Base-by-base conservation (phyloP, 37 sponge, comb jelly and placozoan genomes). In the Crambe crambe region DNA sequence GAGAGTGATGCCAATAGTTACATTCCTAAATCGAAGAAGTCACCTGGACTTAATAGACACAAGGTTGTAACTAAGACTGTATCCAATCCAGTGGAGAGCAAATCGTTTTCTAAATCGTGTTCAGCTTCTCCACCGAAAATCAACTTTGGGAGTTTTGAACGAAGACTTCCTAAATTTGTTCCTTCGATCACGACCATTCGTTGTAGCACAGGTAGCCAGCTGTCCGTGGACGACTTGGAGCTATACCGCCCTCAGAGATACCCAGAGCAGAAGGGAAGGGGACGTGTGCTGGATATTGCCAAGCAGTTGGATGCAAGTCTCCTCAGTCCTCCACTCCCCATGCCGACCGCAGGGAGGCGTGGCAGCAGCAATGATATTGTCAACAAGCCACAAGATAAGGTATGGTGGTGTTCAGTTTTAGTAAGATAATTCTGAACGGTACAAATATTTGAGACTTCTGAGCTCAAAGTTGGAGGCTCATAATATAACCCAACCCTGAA, bases 241-340 rank as follows among this genome's bases (percentile, higher is more conserved):
- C 42, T 70, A 20, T 70, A 8, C 42, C 5, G 35, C 5, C 42
- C 23, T 25, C 70, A 70, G 23, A 70, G 70, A 40, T 40, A 27
- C 15, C 25, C 30, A 23, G 63, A 61, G 63, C 5, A 5, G 15
- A 23, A 61, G 5, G n/a, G n/a, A n/a, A n/a, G 27, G 17, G 67
- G 67, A 26, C 37, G 37, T 25, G 70, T 70, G 42, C 25, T 22
- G n/a, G 70, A 70, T 42, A 5, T 70, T 25, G 70, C 70, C 70
- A 70, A 70, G 70, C 20, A 70, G 42, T 20, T 70, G 15, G 70
- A 40, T n/a, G 17, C 42, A 2, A 34, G 25, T 2, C 10, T 65
- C 32, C 66, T 31, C 10, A 65, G 3, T 31, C 2, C 3, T 17
- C 66, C 17, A 3, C 66, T 31, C 2, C 9, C 31, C 3, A 17